Base-by-base conservation (phyloP, 2,113 vertebrate genomes). In the Sebastes fasciatus region DNA sequence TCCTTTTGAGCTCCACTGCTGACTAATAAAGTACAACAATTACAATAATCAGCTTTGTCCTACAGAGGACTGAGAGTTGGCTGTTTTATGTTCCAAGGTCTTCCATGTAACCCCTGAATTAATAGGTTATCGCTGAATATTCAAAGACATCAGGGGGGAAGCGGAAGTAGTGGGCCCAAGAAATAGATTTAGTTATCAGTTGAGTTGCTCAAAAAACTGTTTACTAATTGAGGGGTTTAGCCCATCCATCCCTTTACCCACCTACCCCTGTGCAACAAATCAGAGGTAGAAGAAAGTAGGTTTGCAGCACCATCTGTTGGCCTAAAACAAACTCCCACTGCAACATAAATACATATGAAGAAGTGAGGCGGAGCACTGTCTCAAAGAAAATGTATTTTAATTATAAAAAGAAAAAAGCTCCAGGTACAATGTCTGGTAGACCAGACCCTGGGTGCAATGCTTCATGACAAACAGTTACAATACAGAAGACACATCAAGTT, bases 371-470 rank as follows among this genome's bases (percentile, higher is more conserved):
- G 6, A 66, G 1, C 17, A 60, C 2, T 2, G 4, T 82, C 2
- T 70, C 4, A 66, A 89, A 91, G 17, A 75, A 62, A 26, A 42
- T n/a, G 0, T 0, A 1, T 40, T 86, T 95, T 96, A 95, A 95
- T 96, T 95, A 87, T 64, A 91, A 88, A 94, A 88, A 93, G 49
- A 80, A 92, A 95, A 89, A 95, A 96, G 96, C 97, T 86, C 97
- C 97, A 97, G 97, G 97, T 98, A 95, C 95, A 96, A 95, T 97
- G 96, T 97, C 97, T 96, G 96, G 86, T 49, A 62, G 74, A 76
- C 86, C 97, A 97, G 97, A 98, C 96, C 72, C 97, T 97, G 97
- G 97, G 97, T 98, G 96, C 97, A 97, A 97, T 96, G 97, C 97
- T 96, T 94, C 16, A 82, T 52, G 64, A 85, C 62, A 88, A 69